Conservation (phyloP, 2,888 invertebrate genomes). For the Stictocephala bisonia region DNA sequence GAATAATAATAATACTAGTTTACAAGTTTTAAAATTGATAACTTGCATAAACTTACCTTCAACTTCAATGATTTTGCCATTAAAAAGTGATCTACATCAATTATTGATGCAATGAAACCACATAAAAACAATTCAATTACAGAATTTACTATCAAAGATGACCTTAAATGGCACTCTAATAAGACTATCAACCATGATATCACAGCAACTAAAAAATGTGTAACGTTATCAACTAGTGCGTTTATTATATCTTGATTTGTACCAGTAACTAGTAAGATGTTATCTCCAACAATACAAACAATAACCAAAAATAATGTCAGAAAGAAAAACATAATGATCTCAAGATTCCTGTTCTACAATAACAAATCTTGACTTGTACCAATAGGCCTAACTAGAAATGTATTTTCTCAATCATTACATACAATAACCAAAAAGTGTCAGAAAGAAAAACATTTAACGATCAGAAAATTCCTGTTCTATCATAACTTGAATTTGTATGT, state of each 20-base stretch:
- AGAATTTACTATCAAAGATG: constrained; percentile 19
- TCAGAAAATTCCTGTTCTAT: too few relatives aligned
- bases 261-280: constrained; percentile 1
- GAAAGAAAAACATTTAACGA: too few relatives aligned
- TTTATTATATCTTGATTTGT: constrained; percentile 59
- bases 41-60: constrained; percentile 67
- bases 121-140: constrained; percentile 65
- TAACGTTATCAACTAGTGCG: constrained; percentile 73
- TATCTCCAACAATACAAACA: constrained; percentile 20
- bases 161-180: constrained; percentile 19
- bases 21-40: too few relatives aligned
- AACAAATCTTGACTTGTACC: too few relatives aligned
- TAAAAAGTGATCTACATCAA: constrained; percentile 78
- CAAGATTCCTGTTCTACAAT: too few relatives aligned
- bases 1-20: too few relatives aligned
- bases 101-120: constrained; percentile 70
- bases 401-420: too few relatives aligned
- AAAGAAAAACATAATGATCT: constrained; percentile 18
- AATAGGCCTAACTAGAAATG: too few relatives aligned
- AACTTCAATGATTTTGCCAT: constrained; percentile 71
- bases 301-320: constrained; percentile 18
- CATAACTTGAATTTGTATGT: too few relatives aligned
- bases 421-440: too few relatives aligned
- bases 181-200: constrained; percentile 67
- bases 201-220: constrained; percentile 73